Base-by-base conservation (phyloP, 1,140 invertebrate species). In the Megathymus violae region DNA sequence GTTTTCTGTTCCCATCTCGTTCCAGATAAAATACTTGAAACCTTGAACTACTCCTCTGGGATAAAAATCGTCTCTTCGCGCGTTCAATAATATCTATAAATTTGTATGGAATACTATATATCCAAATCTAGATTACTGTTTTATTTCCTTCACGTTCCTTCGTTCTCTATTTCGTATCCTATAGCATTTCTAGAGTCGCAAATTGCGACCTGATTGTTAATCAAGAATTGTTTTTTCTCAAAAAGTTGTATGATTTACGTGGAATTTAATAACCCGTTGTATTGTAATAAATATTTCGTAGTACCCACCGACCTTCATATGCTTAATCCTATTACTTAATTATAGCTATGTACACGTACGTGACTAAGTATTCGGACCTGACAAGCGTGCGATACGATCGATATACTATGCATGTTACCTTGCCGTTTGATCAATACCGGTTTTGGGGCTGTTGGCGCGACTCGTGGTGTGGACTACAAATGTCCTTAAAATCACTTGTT, bases 281-380 rank as follows among this genome's bases (percentile, higher is more conserved):
- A 31, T 7, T 11, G 25, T 3, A 38, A 19, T n/a, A 6, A 15
- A 36, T 0, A 38, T 10, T 52, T 2, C 6, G 22, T n/a, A 19
- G 6, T 40, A 52, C 5, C 14, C 15, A 16, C n/a, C 13, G 16
- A 36, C 36, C 34, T 22, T 17, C 17, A 17, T 38, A 41, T 9
- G 4, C 34, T 14, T 48, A 54, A 25, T 25, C 19, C 51, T 41
- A 52, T 52, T 54, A 54, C 16, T 41, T 31, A 31, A 31, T 31
- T 54, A 41, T 25, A 19, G 19, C 19, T 41, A 40, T 52, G 34
- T 46, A 4, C 34, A 41, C 51, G 2, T 54, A 54, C 27, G 27
- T 54, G 41, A 41, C 66, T 68, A 68, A 68, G 66, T 68, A 68
- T 64, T 68, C 60, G 61, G 56, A 68, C 51, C 51, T 63, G 63